These are phyloP conservation scores for Tokudaia muenninki DNA, from an alignment of 2,797 vertebrate genomes.

Conservation along the genomic window DNA sequence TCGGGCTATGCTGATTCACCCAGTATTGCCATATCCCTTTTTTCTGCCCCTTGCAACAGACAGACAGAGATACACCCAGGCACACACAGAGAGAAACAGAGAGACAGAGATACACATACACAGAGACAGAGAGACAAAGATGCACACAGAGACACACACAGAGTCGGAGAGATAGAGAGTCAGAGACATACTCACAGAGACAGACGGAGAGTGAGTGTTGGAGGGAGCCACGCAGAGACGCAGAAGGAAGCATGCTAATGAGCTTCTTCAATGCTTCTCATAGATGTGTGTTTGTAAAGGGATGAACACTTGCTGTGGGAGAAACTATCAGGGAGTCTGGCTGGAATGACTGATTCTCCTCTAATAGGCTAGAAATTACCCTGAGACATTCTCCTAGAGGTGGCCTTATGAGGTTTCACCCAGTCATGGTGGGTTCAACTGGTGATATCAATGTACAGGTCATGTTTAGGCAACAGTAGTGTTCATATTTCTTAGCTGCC, in stretches of 20 bases:
- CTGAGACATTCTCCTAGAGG: neutral
- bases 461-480: neutral
- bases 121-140: too few relatives aligned
- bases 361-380: neutral
- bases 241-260: neutral
- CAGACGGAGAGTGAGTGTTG: too few relatives aligned
- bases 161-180: neutral
- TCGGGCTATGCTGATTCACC: too few relatives aligned
- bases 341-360: neutral
- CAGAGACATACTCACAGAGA: too few relatives aligned
- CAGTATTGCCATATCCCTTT: too few relatives aligned
- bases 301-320: neutral
- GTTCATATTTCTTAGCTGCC: neutral
- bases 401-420: neutral
- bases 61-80: too few relatives aligned
- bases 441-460: neutral
- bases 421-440: neutral
- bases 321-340: neutral
- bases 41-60: too few relatives aligned
- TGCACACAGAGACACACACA: too few relatives aligned
- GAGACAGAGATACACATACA: too few relatives aligned
- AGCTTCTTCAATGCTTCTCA: too few relatives aligned
- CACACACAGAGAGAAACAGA: too few relatives aligned
- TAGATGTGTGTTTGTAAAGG: neutral
- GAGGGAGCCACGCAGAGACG: neutral